These are phyloP conservation scores for Drosophila putrida DNA, from an alignment of 2,888 invertebrate genomes.

Conservation along the genomic window DNA sequence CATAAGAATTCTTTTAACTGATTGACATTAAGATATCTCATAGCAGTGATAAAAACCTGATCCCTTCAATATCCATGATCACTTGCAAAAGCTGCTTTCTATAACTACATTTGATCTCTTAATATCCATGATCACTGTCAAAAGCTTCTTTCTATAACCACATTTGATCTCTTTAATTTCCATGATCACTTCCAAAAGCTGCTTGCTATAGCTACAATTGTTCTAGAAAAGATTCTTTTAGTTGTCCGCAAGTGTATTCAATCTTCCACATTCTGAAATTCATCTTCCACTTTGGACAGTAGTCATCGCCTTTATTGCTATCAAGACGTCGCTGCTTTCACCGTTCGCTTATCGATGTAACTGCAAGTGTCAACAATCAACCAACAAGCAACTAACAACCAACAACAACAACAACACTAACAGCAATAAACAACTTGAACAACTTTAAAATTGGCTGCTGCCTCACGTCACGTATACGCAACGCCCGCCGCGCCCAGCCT, in stretches of 20 bases:
- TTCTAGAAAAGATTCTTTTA: no score
- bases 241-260: neutral
- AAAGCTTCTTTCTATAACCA: neutral
- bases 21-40: no score
- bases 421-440: slow-evolving; percentile 23
- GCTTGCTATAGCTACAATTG: no score
- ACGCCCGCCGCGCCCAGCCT: slow-evolving; percentile 81
- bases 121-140: no score
- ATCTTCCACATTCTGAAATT: neutral
- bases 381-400: slow-evolving; percentile 15
- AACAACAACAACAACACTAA: slow-evolving; percentile 14
- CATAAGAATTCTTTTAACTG: no score
- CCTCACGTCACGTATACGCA: slow-evolving; percentile 65
- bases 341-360: slow-evolving; percentile 61
- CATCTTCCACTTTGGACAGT: slow-evolving; percentile 22
- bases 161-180: no score
- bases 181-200: no score
- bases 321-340: slow-evolving; percentile 46
- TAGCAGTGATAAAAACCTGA: no score
- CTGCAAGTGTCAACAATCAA: slow-evolving; percentile 60
- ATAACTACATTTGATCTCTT: neutral
- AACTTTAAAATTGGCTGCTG: slow-evolving; percentile 42
- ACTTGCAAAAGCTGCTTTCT: neutral
- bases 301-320: slow-evolving; percentile 11
- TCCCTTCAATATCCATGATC: no score